Evolutionary conservation across 2,888 invertebrate species (phyloP).

Genomic region (Romanomermis culicivorax): DNA sequence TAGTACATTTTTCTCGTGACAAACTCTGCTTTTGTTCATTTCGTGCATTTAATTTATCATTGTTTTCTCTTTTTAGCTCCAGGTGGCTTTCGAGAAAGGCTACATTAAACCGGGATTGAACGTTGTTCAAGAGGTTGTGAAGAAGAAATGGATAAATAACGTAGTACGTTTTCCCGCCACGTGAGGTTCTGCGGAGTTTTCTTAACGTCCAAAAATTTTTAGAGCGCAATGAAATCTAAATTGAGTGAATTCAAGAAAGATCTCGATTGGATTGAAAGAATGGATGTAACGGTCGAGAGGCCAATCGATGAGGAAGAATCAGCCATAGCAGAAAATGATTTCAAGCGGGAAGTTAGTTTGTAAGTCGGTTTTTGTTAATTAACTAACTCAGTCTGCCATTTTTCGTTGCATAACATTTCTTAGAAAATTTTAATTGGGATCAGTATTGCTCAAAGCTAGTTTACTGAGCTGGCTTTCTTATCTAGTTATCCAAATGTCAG

Average conservation of each 20-base stretch:
- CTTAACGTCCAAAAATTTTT: slow-evolving; percentile 10
- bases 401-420: no score
- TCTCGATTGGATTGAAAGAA: slow-evolving; percentile 60
- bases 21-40: no score
- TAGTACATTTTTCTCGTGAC: no score
- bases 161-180: slow-evolving; percentile 37
- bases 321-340: slow-evolving; percentile 17
- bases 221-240: slow-evolving; percentile 45
- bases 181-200: not conserved
- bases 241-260: slow-evolving; percentile 47
- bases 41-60: no score
- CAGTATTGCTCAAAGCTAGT: no score
- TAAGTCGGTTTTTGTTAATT: slow-evolving; percentile 13
- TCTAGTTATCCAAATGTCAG: no score
- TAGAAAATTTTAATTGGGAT: no score
- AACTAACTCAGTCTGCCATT: not conserved
- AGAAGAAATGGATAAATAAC: slow-evolving; percentile 47
- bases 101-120: slow-evolving; percentile 66
- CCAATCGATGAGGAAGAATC: slow-evolving; percentile 7
- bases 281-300: slow-evolving; percentile 43
- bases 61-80: slow-evolving; percentile 41
- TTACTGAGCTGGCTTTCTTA: no score
- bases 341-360: slow-evolving; percentile 23
- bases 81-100: slow-evolving; percentile 67
- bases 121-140: slow-evolving; percentile 32